Percentiles rank a stretch among this genome's conserved stretches.
phyloP scores from a whole-genome alignment of 35 echinoderm and acorn worm species.

The Hemicentrotus pulcherrimus region DNA sequence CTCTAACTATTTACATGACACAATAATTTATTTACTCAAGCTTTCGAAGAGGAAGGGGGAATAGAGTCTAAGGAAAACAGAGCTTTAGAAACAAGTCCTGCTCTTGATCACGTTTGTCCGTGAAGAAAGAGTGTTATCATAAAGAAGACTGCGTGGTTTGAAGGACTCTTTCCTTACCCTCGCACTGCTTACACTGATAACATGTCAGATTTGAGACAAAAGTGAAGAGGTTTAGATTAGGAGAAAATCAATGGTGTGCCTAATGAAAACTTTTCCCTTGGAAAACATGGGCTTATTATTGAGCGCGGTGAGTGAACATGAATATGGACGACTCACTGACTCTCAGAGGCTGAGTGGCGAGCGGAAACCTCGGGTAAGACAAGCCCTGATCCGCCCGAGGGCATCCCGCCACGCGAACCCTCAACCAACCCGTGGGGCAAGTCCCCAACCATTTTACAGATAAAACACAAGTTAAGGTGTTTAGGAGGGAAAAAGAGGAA shows the following conservation, averaged over 20 bases:
- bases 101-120: slow-evolving; percentile 28
- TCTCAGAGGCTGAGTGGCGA: slow-evolving; percentile 5
- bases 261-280: slow-evolving; percentile 49
- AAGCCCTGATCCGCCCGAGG: slow-evolving; percentile 42
- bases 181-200: slow-evolving; percentile 31
- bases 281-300: slow-evolving; percentile 50
- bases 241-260: slow-evolving; percentile 55
- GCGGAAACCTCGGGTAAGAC: slow-evolving; percentile 51
- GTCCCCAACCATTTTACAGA: slow-evolving; percentile 20
- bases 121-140: slow-evolving; percentile 1
- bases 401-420: slow-evolving; percentile 37
- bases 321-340: slow-evolving; percentile 39
- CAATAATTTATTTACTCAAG: slow-evolving; percentile 40
- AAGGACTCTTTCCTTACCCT: slow-evolving; percentile 18
- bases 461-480: not conserved
- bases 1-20: slow-evolving; percentile 23
- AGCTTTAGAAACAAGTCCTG: slow-evolving; percentile 29
- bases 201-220: slow-evolving; percentile 49
- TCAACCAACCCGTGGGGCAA: slow-evolving; percentile 15
- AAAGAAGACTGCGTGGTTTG: not conserved
- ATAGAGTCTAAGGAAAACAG: not conserved
- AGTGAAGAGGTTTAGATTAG: slow-evolving; percentile 47
- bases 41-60: slow-evolving; percentile 13
- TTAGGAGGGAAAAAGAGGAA: not conserved
- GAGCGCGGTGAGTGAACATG: slow-evolving; percentile 40